Base-by-base conservation (phyloP, 2,888 invertebrate species). In the Rotaria magnacalcarata region DNA sequence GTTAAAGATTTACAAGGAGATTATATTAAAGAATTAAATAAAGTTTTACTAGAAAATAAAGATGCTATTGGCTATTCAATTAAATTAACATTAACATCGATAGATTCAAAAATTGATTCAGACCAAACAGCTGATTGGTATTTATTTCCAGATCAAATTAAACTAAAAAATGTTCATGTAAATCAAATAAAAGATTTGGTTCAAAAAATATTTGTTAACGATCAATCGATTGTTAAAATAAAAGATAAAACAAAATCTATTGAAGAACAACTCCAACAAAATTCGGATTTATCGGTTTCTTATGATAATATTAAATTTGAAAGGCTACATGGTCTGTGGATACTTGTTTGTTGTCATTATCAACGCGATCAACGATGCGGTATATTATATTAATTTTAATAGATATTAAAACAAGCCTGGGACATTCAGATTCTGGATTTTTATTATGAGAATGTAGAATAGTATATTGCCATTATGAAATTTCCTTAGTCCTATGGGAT, bases 61-160 rank as follows among this genome's bases (percentile, higher is more conserved):
- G 2, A 47, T n/a, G 3, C 5, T 7, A 67, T 67, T 16, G 67
- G 27, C 4, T 80, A 80, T 24, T 0, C 47, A 4, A 34, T 80
- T 14, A 43, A 80, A 80, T 47, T 80, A 80, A 43, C 80, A 43
- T 47, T 47, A 47, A 11, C 80, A 80, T 24, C 21, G 3, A 6
- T 80, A 24, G n/a, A 7, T 47, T n/a, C 21, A 11, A 67, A 34
- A 34, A 43, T 47, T 80, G 4, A 43, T 47, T 41, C 21, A 1
- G 47, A 80, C 24, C 67, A 67, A 67, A 47, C 14, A n/a, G 43
- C 80, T 47, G 80, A 80, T n/a, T 80, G 80, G 80, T 80, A 80
- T 80, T 80, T 80, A 47, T 80, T 80, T 47, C 80, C 80, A 2
- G 80, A 80, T 80, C 80, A n/a, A 24, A 47, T 80, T 11, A 43